A percentile compares a stretch with the other conserved stretches of the same genome.
Evolutionary conservation across 2,797 vertebrate genomes (phyloP).

Genomic region (Cephalopachus bancanus): DNA sequence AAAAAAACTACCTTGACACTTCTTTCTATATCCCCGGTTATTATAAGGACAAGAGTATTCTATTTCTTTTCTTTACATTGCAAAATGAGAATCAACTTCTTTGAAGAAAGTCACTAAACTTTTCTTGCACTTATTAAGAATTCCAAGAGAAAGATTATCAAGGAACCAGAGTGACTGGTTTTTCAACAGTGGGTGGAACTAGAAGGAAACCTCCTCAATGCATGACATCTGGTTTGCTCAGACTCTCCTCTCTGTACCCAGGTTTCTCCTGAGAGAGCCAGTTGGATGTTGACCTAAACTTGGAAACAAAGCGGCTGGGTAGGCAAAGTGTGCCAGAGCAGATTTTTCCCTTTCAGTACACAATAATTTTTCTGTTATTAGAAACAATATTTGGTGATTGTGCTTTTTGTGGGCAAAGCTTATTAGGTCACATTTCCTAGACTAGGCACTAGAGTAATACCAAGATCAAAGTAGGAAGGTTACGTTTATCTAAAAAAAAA

Average conservation of each 20-base stretch:
- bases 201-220: not conserved
- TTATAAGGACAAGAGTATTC: not conserved
- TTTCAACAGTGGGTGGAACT: not conserved
- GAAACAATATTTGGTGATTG: not conserved
- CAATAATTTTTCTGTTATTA: not conserved
- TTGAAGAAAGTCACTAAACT: not conserved
- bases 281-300: not conserved
- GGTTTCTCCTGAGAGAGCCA: not conserved
- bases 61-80: not conserved
- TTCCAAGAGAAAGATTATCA: not conserved
- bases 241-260: not conserved
- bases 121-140: not conserved
- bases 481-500: not conserved
- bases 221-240: not conserved
- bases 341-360: not conserved
- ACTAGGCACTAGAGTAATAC: not conserved
- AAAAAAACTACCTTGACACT: not conserved
- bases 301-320: not conserved
- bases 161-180: not conserved
- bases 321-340: not conserved
- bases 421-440: not conserved
- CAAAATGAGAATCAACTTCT: not conserved
- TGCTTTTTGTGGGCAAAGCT: not conserved
- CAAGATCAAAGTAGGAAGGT: not conserved
- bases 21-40: not conserved